Conservation (phyloP, 2,113 vertebrate species). For the Petaurus breviceps region DNA sequence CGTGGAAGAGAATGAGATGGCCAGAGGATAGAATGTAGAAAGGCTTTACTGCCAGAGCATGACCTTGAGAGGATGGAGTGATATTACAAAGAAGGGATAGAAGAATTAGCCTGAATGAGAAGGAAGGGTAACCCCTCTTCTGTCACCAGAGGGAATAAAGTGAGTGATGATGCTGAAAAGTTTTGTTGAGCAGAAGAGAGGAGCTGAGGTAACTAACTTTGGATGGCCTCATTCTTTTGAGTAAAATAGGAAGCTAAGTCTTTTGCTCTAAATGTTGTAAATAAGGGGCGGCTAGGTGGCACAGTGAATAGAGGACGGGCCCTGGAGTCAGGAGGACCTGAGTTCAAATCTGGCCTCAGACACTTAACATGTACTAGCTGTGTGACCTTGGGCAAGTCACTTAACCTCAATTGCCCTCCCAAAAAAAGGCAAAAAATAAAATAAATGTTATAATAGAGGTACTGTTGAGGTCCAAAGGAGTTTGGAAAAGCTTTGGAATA, state of each 20-base stretch:
- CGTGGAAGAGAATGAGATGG: neutral
- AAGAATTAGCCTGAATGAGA: neutral
- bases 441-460: neutral
- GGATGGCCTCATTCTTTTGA: neutral
- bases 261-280: neutral
- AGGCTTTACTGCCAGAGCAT: neutral
- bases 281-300: too few species aligned
- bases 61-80: neutral
- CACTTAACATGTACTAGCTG: too few species aligned
- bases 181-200: neutral
- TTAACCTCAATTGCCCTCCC: too few species aligned
- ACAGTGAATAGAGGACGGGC: too few species aligned
- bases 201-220: neutral
- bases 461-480: neutral
- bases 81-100: neutral
- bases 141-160: neutral
- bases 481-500: neutral
- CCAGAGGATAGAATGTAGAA: neutral
- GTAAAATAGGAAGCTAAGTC: neutral
- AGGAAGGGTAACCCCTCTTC: neutral
- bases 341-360: too few species aligned
- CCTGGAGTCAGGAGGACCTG: too few species aligned
- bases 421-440: too few species aligned
- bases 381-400: too few species aligned
- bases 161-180: neutral